Evolutionary conservation across 1,140 invertebrate species (phyloP), one percentile per base, ranked within the genome.

Genomic region (Antheraea pernyi): DNA sequence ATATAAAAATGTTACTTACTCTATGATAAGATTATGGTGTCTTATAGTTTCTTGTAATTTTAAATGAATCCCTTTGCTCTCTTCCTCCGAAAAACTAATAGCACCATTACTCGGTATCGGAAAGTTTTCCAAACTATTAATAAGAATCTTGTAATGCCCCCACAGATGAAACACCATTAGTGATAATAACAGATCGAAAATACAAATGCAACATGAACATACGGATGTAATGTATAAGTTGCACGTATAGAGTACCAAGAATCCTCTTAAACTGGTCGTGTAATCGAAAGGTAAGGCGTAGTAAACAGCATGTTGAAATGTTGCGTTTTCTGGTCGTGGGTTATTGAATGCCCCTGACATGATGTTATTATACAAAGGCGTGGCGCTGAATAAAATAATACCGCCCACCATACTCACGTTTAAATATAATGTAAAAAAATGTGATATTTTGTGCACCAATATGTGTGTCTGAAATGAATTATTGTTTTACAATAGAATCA

Each of bases 101-200:
- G 10, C 37, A n/a, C 37, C 46, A 13, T 53, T 39, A 4, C 37
- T 18, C 7, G 64, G 64, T 10, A 18, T 42, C 30, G 70, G 72
- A 60, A 81, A 79, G 18, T 53, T 68, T 67, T 76, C 68, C n/a
- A 81, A 69, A 10, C 59, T 68, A 9, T 76, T 0, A 19, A 71
- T 75, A 11, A 81, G 67, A 42, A 81, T 77, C 30, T 67, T 61
- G 19, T 79, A 53, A 67, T 76, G 73, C 13, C 79, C 79, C 73
- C 73, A 77, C 5, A 79, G 58, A 42, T 81, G 75, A 11, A 81
- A 72, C 10, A 77, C 63, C 62, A 81, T 66, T 5, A 79, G n/a
- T 10, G 69, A 72, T 46, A 79, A n/a, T 42, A 74, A 63, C 19
- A 77, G 46, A 22, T 79, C 80, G 16, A 75, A 71, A n/a, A 59